Evolutionary conservation across 2,797 vertebrate genomes (phyloP).

Genomic region (Benthosema pterotum): DNA sequence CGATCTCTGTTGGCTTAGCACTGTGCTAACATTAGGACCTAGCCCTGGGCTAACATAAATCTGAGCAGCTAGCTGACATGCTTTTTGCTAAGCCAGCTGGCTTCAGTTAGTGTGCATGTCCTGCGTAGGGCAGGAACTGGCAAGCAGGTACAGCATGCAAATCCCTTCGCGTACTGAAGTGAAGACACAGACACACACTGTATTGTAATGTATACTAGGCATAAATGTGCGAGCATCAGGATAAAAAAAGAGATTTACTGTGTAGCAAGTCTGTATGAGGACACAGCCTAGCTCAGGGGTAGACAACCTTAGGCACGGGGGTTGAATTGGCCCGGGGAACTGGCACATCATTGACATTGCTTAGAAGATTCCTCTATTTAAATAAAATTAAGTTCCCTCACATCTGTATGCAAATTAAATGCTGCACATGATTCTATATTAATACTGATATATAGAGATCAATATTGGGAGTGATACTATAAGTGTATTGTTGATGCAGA

Average conservation of each 20-base stretch:
- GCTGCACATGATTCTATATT: too few species aligned
- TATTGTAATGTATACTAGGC: conserved; percentile 46
- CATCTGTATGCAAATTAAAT: too few species aligned
- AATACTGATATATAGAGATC: too few species aligned
- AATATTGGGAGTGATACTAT: too few species aligned
- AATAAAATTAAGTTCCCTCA: too few species aligned
- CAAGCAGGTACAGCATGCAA: conserved; percentile 69
- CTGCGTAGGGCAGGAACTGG: conserved; percentile 66
- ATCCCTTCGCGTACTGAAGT: conserved; percentile 66
- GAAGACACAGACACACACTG: conserved; percentile 57
- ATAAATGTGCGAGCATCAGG: conserved; percentile 34
- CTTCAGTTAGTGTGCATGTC: conserved; percentile 74
- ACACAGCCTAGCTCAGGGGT: conserved; percentile 32
- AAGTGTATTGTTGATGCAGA: too few species aligned
- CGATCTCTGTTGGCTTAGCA: conserved; percentile 46
- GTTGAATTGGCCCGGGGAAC: too few species aligned
- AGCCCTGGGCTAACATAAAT: conserved; percentile 78
- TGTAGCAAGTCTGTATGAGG: conserved; percentile 17
- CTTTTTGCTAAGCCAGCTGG: conserved; percentile 79
- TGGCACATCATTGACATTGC: too few species aligned
- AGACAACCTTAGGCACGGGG: background rate
- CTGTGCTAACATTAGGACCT: conserved; percentile 52
- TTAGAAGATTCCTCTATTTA: too few species aligned
- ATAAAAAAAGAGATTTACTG: conserved; percentile 28
- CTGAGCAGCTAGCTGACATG: conserved; percentile 70